Evolutionary conservation across 1,140 invertebrate genomes (phyloP).

Genomic region (Drosophila obscura): DNA sequence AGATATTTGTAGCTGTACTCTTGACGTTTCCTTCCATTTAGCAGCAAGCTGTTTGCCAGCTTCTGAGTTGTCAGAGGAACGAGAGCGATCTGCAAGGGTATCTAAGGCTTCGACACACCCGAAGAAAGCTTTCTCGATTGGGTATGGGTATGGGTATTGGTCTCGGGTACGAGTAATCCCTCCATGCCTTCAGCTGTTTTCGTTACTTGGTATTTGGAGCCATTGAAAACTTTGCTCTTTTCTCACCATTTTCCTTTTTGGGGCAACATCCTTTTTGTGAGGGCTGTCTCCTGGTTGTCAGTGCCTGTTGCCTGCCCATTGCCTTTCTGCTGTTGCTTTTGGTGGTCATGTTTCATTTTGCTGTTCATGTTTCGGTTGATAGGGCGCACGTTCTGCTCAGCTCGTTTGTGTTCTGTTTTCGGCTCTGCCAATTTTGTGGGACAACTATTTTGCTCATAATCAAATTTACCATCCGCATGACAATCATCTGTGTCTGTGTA

Average conservation of each 20-base stretch:
- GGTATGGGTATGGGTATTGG: no score
- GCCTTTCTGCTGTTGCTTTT: no score
- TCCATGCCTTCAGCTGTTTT: neutral
- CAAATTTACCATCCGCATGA: no score
- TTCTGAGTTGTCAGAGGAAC: no score
- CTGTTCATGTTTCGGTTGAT: slow-evolving; percentile 29
- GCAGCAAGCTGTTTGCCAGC: no score
- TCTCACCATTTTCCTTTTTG: slow-evolving; percentile 8
- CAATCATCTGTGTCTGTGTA: no score
- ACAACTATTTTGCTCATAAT: slow-evolving; percentile 12
- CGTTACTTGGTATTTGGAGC: slow-evolving; percentile 1
- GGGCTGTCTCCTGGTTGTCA: slow-evolving; percentile 30
- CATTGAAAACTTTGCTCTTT: slow-evolving; percentile 36
- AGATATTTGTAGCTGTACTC: no score
- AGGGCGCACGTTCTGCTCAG: slow-evolving; percentile 36
- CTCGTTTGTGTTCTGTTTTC: slow-evolving; percentile 9
- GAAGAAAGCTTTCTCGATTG: no score
- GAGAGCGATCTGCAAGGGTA: no score
- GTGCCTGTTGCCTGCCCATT: neutral
- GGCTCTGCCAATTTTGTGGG: neutral
- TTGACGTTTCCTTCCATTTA: no score
- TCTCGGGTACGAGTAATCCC: no score
- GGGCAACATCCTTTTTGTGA: slow-evolving; percentile 25
- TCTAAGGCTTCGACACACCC: no score
- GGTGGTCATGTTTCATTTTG: slow-evolving; percentile 1